Conservation (phyloP, 2,888 invertebrate genomes). For the Cyclophora punctaria region DNA sequence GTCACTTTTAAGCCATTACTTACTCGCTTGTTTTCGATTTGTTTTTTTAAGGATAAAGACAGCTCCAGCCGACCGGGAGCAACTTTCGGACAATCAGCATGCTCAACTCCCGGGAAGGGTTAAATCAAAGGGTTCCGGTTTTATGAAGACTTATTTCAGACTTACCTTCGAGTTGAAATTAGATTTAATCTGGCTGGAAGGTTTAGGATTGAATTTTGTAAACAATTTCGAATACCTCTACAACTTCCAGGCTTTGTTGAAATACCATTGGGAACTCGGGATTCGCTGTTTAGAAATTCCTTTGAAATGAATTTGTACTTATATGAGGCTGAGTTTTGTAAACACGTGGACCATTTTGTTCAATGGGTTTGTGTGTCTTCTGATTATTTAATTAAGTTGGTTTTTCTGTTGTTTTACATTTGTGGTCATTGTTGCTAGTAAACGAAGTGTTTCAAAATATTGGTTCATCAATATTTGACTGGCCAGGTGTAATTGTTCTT, state of each 20-base stretch:
- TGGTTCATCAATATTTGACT: no score
- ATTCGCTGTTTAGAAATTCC: conserved; percentile 69
- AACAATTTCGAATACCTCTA: conserved; percentile 74
- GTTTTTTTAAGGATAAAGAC: conserved; percentile 63
- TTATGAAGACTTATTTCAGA: conserved; percentile 75
- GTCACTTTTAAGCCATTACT: conserved; percentile 67
- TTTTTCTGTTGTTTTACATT: conserved; percentile 17
- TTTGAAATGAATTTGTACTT: conserved; percentile 68
- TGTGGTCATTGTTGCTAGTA: no score
- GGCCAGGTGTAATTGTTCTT: no score
- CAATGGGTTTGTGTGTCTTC: conserved; percentile 42
- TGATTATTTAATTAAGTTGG: conserved; percentile 55
- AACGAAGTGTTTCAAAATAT: no score
- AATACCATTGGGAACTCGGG: conserved; percentile 70
- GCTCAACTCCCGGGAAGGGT: conserved; percentile 64
- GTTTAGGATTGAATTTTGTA: conserved; percentile 75
- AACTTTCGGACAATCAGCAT: conserved; percentile 72
- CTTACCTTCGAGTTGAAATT: conserved; percentile 75
- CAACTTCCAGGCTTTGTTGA: conserved; percentile 72
- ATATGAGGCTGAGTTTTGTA: conserved; percentile 59
- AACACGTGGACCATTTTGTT: conserved; percentile 48
- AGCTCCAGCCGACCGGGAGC: conserved; percentile 53
- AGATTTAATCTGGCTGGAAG: conserved; percentile 74
- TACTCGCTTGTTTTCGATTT: conserved; percentile 69
- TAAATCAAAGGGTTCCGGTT: conserved; percentile 75